Evolutionary conservation across 2,113 vertebrate species (phyloP), one percentile per base, ranked within the genome.

Genomic region (Plestiodon gilberti): DNA sequence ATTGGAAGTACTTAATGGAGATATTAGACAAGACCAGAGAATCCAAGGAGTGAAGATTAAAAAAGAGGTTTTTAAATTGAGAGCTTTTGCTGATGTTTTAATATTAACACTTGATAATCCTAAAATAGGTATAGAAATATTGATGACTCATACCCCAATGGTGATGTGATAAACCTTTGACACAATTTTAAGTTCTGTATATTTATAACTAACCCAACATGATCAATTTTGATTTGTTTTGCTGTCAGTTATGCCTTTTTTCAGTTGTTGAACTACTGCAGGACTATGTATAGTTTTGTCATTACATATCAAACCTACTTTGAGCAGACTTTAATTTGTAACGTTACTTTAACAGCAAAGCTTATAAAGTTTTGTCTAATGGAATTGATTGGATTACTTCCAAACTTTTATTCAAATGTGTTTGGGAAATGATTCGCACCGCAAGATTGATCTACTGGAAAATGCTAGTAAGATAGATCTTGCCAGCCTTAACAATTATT

Each of bases 141-240:
- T n/a, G n/a, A n/a, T n/a, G n/a, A 0, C 1, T 52, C 8, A 61
- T 67, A 3, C 61, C n/a, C 17, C 43, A 28, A 0, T 13, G 30
- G 14, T 77, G 40, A 15, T 43, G 35, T 0, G 1, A 57, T 20
- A 4, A 67, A 61, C 70, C 55, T 48, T 82, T 57, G 81, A 78
- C 85, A 77, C 52, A 38, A 62, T 65, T 55, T 78, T 71, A 67
- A 43, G 0, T 13, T 0, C 69, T 7, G 1, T 85, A 71, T 15
- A 69, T 8, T 78, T 85, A 30, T 2, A 28, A 8, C 23, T 81
- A 80, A 0, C 17, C 15, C 55, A 2, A 76, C 3, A 82, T 82
- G 14, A 43, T 33, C 48, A 70, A 17, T 85, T 78, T 38, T 83
- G 6, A 30, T 5, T 59, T 75, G 35, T 90, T 93, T 28, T 83